Evolutionary conservation across 2,888 invertebrate genomes (phyloP).

Genomic region (Philereme transversata): DNA sequence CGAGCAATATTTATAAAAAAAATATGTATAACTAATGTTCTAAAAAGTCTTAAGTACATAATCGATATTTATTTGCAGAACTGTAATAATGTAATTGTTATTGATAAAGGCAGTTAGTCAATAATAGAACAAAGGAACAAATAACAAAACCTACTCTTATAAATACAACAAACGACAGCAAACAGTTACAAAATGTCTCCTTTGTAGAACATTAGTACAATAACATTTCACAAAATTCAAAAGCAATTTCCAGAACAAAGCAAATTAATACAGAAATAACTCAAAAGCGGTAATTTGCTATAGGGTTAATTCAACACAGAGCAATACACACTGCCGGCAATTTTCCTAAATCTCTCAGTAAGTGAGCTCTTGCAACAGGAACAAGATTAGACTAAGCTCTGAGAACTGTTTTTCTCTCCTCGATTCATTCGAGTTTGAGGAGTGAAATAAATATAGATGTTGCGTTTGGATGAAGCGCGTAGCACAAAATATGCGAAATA

Average conservation of each 20-base stretch:
- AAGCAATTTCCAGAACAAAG: slow-evolving; percentile 28
- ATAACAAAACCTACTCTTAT: slow-evolving; percentile 10
- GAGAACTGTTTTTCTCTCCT: slow-evolving; percentile 63
- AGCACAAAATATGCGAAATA: background rate
- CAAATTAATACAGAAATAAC: slow-evolving; percentile 28
- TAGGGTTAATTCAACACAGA: slow-evolving; percentile 40
- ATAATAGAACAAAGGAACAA: slow-evolving; percentile 7
- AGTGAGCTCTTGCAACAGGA: slow-evolving; percentile 62
- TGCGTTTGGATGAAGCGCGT: background rate
- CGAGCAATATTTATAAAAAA: too few species aligned
- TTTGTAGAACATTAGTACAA: slow-evolving; percentile 21
- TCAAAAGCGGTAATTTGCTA: slow-evolving; percentile 32
- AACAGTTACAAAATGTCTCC: slow-evolving; percentile 15
- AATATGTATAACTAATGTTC: too few species aligned
- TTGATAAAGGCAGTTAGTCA: background rate
- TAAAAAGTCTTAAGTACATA: too few species aligned
- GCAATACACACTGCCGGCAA: slow-evolving; percentile 51
- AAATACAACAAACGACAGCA: slow-evolving; percentile 5
- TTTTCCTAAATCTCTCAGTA: slow-evolving; percentile 61
- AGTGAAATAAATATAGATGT: background rate
- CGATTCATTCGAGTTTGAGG: slow-evolving; percentile 52
- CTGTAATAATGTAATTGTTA: too few species aligned
- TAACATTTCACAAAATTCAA: slow-evolving; percentile 25
- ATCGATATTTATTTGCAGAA: too few species aligned
- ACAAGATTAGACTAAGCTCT: slow-evolving; percentile 64